Base-by-base conservation (phyloP, 2,113 vertebrate genomes). In the Bubo scandiacus region DNA sequence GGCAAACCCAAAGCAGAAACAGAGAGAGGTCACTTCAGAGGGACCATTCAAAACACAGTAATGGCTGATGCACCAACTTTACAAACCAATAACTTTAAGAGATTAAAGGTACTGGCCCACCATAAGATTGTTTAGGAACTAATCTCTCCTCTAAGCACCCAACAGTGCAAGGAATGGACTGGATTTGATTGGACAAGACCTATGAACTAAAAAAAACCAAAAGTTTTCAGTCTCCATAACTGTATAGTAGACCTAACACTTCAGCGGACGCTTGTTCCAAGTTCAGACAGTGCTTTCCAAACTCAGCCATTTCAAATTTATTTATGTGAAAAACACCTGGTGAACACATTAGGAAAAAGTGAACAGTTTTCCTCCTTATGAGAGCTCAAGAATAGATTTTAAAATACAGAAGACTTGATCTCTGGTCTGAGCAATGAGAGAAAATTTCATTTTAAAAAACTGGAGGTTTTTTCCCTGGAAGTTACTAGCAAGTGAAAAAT, bases 301-400 rank as follows among this genome's bases (percentile, higher is more conserved):
- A 80, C n/a, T 42, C 65, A 88, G 55, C 27, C 74, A 62, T 82
- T 95, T 92, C 32, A 80, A 54, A 91, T 73, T 87, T 89, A 93
- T 92, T 79, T 92, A 91, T 95, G 78, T 83, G 45, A 92, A 94
- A 87, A 95, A 73, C 92, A 96, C 91, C 96, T 97, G 92, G 91
- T 91, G 91, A 95, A 85, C 26, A 87, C 45, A 96, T 94, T 96
- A 95, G 96, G 95, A 97, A 94, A 97, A 92, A 90, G 0, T 96
- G 92, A 97, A 91, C 18, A 63, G 38, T 63, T 83, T 94, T 92
- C 81, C 92, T 91, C 81, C 66, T 73, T 80, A 75, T 26, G 23
- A 95, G 67, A 66, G 88, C 58, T 80, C 66, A 75, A 79, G 66
- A 94, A 91, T 16, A 54, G 32, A 62, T 82, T 92, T 88, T 81